Evolutionary conservation across 1,140 invertebrate genomes (phyloP), one percentile per base, ranked within the genome.

Genomic region (Polypedilum pembai): DNA sequence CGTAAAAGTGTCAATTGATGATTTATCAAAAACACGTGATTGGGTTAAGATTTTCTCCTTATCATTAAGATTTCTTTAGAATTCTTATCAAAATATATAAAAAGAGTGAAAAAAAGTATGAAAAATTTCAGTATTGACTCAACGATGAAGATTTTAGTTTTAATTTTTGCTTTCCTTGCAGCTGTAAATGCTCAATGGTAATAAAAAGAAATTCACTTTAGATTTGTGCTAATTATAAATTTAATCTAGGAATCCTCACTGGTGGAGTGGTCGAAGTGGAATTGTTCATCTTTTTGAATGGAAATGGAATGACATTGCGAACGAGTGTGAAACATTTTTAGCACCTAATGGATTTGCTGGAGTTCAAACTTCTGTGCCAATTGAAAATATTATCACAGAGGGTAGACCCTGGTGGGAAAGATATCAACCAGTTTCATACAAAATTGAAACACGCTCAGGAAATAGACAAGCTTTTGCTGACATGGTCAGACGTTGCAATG

Each of bases 241-340:
- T 45, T 1, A 45, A 15, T 12, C 8, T 45, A 12, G 41, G 15
- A 3, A 56, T 4, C 0, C n/a, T 10, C 4, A 8, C 3, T n/a
- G 45, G 45, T 81, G 79, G 80, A 78, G 78, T 63, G 80, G 82
- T 40, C 80, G 84, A 56, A 84, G 84, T 41, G 85, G 85, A 0
- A 90, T 92, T 65, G 89, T 92, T 1, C 90, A 92, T 82, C 82
- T 92, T 8, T 92, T 93, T 77, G 92, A 94, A 79, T 95, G 93
- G 92, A 91, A 89, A 79, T 88, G 89, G 87, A 81, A 80, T 3
- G 92, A 94, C 78, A 90, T 95, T 75, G 92, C 92, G 1, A 82
- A 83, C 18, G 93, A 95, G 82, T 95, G 93, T 78, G 91, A 93
- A 80, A 80, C 85, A 21, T 94, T 93, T 78, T 82, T 95, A 1